These are phyloP conservation scores for Colletes latitarsis DNA, from an alignment of 1,140 invertebrate genomes.

Conservation along the genomic window DNA sequence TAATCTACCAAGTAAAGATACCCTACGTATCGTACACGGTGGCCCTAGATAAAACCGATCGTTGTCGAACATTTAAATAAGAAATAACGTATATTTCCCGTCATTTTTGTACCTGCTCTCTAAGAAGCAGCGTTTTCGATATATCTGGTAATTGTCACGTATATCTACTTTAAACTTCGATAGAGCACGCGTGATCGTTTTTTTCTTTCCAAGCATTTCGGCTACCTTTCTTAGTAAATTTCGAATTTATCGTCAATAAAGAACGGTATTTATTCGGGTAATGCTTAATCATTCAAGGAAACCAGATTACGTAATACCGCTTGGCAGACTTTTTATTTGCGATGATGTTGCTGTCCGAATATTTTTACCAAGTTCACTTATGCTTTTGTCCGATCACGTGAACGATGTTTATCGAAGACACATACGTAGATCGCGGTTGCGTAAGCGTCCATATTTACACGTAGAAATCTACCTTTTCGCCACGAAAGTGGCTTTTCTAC, in stretches of 20 bases:
- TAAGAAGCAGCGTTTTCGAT: not conserved
- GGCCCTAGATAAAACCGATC: not conserved
- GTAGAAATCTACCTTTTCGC: not conserved
- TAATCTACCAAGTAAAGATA: not conserved
- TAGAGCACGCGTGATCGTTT: not conserved
- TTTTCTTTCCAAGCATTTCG: not conserved
- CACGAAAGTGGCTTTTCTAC: not conserved
- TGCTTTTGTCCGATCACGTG: not conserved
- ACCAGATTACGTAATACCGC: constrained; percentile 19
- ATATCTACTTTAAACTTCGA: too few relatives aligned
- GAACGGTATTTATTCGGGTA: constrained; percentile 18
- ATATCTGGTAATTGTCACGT: not conserved
- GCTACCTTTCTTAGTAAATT: not conserved
- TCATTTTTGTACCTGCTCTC: not conserved
- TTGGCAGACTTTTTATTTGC: not conserved
- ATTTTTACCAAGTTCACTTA: constrained; percentile 4
- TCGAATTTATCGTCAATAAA: not conserved
- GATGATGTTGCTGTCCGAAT: not conserved
- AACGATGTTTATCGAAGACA: constrained; percentile 15
- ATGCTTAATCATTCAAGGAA: constrained; percentile 25
- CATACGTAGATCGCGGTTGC: not conserved
- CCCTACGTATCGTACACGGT: not conserved
- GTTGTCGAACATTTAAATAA: not conserved
- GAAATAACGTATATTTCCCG: not conserved
- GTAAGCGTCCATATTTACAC: constrained; percentile 33